phyloP scores from a whole-genome alignment of 37 sponge, comb jelly and placozoan species.

The Spongilla lacustris region DNA sequence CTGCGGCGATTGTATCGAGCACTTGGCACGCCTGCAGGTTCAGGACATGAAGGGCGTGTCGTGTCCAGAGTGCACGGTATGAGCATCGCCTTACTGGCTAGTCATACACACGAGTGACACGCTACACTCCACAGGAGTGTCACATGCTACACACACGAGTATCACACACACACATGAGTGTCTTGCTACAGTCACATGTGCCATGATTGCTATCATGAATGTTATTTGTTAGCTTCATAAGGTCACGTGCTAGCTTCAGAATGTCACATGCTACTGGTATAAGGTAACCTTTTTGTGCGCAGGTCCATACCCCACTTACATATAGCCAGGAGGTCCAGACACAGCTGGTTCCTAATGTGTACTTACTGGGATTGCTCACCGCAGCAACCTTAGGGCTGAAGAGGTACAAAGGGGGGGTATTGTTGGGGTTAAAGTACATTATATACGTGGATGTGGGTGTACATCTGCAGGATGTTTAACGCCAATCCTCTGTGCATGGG shows the following conservation, averaged over 20 bases:
- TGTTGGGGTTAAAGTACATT: not conserved
- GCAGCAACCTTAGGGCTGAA: slow-evolving; percentile 14
- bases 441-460: not conserved
- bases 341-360: slow-evolving; percentile 41
- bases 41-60: not conserved
- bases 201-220: no score
- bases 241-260: no score
- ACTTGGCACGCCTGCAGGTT: not conserved
- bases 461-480: no score
- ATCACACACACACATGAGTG: no score
- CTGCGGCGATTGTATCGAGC: slow-evolving; percentile 36
- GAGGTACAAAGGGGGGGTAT: slow-evolving; percentile 6
- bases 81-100: not conserved
- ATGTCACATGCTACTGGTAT: not conserved
- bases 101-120: no score
- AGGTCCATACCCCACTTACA: not conserved
- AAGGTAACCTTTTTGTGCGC: not conserved
- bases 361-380: slow-evolving; percentile 40
- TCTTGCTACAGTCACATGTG: no score
- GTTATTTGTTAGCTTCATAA: no score
- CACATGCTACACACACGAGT: no score
- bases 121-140: no score
- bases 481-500: not conserved
- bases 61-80: slow-evolving; percentile 32
- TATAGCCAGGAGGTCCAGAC: not conserved